Evolutionary conservation across 2,888 invertebrate genomes (phyloP).

Genomic region (Chrysolina americana): DNA sequence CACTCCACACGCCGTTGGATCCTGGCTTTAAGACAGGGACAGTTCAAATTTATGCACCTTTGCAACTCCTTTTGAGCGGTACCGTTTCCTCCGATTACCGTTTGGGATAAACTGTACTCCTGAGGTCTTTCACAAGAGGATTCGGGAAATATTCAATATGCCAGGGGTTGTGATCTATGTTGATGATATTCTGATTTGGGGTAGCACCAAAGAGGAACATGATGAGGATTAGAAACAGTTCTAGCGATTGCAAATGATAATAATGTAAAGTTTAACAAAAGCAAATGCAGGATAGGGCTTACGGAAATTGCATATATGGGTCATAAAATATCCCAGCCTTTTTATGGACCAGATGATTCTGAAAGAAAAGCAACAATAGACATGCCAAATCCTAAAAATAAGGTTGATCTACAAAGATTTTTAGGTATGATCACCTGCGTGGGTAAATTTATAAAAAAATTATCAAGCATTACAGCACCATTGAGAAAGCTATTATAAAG

Average conservation of each 20-base stretch:
- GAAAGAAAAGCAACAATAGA: slow-evolving; percentile 51
- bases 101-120: slow-evolving; percentile 37
- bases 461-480: slow-evolving; percentile 39
- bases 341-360: slow-evolving; percentile 48
- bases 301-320: slow-evolving; percentile 51
- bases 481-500: slow-evolving; percentile 36
- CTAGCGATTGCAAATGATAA: slow-evolving; percentile 41
- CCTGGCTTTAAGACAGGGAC: too few species aligned
- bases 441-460: too few species aligned
- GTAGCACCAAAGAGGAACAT: too few species aligned
- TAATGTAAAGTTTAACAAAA: slow-evolving; percentile 49
- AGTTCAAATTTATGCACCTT: slow-evolving; percentile 47
- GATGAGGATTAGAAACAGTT: slow-evolving; percentile 45
- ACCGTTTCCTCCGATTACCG: slow-evolving; percentile 37
- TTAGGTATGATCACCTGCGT: too few species aligned
- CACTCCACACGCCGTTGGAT: too few species aligned
- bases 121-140: slow-evolving; percentile 36
- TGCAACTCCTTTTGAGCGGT: slow-evolving; percentile 47
- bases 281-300: too few species aligned
- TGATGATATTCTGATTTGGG: too few species aligned
- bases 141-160: background rate
- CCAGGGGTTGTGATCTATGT: too few species aligned
- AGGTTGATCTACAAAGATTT: too few species aligned
- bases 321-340: slow-evolving; percentile 48
- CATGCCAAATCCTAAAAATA: slow-evolving; percentile 45